These are phyloP conservation scores for Aphodius granarius DNA, from an alignment of 2,888 invertebrate species.

Conservation along the genomic window DNA sequence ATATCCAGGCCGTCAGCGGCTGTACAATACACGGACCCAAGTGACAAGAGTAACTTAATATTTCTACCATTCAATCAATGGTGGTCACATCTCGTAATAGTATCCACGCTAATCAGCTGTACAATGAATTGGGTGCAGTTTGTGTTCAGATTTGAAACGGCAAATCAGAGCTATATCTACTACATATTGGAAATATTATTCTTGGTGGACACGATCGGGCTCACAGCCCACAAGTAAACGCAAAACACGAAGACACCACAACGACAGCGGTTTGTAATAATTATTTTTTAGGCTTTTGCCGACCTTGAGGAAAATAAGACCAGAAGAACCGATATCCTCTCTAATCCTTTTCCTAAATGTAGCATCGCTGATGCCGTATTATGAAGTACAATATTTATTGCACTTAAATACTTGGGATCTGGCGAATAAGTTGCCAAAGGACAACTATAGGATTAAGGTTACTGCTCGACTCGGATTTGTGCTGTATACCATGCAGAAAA, in stretches of 20 bases:
- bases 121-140: conserved; percentile 1
- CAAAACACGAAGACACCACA: neutral
- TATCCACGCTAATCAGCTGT: neutral
- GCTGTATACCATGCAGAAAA: conserved; percentile 17
- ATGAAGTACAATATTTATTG: conserved; percentile 27
- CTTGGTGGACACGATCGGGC: neutral
- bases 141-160: neutral
- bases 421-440: neutral
- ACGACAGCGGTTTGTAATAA: neutral
- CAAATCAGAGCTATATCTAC: neutral
- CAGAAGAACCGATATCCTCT: conserved; percentile 23
- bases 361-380: conserved; percentile 29
- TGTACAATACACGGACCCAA: neutral
- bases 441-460: conserved; percentile 14
- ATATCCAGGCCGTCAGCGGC: no score
- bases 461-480: conserved; percentile 15
- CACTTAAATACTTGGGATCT: conserved; percentile 21
- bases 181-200: conserved; percentile 5
- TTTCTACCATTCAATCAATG: neutral
- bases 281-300: conserved; percentile 21
- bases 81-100: neutral
- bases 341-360: conserved; percentile 22
- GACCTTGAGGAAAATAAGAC: conserved; percentile 17
- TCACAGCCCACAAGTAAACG: neutral
- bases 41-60: neutral